Base-by-base conservation (phyloP, 2,797 vertebrate species). In the Tragopan temminckii region DNA sequence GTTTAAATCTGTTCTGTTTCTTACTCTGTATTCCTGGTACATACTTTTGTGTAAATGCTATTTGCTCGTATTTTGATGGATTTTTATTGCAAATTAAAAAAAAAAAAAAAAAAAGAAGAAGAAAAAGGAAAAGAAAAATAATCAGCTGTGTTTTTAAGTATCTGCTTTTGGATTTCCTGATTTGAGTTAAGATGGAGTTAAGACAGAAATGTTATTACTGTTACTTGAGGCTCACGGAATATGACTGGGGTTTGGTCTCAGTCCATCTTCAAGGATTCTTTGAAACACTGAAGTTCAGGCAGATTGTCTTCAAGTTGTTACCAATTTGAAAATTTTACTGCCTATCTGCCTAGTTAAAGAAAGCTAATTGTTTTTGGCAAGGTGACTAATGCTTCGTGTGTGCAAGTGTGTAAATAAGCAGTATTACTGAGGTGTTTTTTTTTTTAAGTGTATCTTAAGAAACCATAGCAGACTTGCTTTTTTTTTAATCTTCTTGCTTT, bases 81-180 rank as follows among this genome's bases (percentile, higher is more conserved):
- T 85, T 82, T 88, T 92, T 72, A 5, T 20, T 61, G 58, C 25
- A 66, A n/a, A 57, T 46, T 27, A 18, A 42, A 17, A 42, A 42
- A 43, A 43, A 42, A 16, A 43, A 42, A 42, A 42, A 17, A 17
- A 16, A 5, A 38, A 38, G 13, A 38, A 38, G 13, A 38, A 38
- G n/a, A n/a, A n/a, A n/a, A n/a, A n/a, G n/a, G n/a, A 61, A 78
- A 64, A 40, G 7, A n/a, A 74, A 42, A 7, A 17, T 24, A 80
- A 59, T n/a, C 40, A 4, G 7, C 70, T 89, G 1, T 25, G 24
- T 3, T 42, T 78, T 25, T 7, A 0, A 35, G 4, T 29, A 5
- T 11, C 27, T 86, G 10, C 14, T 79, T 86, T 67, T 52, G 6
- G 6, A 27, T 79, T 72, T 52, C 38, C 48, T 42, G 0, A 5